A percentile compares a stretch with the other conserved stretches of the same genome.
These are phyloP conservation scores for Callyntrura guangdongensis DNA, from an alignment of 2,888 invertebrate species.

Conservation along the genomic window DNA sequence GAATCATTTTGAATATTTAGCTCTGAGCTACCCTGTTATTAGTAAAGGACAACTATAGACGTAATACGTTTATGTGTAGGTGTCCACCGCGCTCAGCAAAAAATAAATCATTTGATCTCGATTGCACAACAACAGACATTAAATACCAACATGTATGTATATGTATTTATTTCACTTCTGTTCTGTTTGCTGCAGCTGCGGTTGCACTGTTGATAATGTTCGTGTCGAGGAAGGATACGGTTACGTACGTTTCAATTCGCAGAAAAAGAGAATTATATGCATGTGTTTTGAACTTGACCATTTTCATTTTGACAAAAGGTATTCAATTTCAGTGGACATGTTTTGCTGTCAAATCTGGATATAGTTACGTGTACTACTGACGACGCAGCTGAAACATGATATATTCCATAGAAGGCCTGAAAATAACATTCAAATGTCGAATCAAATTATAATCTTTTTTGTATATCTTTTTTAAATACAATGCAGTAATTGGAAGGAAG, in stretches of 20 bases:
- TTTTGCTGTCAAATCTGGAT: conserved; percentile 54
- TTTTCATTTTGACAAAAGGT: conserved; percentile 35
- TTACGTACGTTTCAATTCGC: neutral
- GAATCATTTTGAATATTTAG: neutral
- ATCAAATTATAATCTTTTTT: conserved; percentile 49
- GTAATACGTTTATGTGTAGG: conserved; percentile 29
- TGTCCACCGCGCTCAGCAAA: conserved; percentile 29
- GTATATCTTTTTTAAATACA: neutral
- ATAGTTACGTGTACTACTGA: conserved; percentile 24
- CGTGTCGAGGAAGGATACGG: conserved; percentile 49
- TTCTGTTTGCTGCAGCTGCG: neutral
- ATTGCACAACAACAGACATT: conserved; percentile 59
- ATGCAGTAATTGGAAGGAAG: neutral
- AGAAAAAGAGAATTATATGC: neutral
- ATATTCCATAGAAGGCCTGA: conserved; percentile 56
- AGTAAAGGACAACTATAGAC: neutral
- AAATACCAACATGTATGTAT: neutral
- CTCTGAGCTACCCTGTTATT: neutral
- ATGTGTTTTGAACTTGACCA: neutral
- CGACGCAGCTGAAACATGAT: conserved; percentile 24
- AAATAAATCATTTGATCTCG: conserved; percentile 66
- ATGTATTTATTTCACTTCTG: neutral
- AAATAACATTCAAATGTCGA: conserved; percentile 37
- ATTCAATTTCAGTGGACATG: conserved; percentile 67
- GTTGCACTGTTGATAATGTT: neutral